Conservation (phyloP, 1,140 invertebrate genomes). For the Lutraria rhynchaena region DNA sequence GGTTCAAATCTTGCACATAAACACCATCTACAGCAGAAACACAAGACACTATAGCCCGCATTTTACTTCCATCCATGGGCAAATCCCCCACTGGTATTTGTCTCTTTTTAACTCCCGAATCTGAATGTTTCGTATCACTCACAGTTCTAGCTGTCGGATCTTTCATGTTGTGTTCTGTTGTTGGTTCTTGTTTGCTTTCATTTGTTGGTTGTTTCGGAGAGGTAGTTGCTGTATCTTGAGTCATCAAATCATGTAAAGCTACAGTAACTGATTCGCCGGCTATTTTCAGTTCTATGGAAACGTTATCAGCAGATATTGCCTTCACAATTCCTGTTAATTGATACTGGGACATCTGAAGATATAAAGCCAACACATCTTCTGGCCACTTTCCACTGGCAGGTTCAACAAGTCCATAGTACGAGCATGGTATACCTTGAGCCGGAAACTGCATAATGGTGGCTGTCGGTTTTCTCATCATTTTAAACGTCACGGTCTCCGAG, state of each 20-base stretch:
- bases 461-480: slow-evolving; percentile 2
- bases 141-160: no score
- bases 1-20: slow-evolving; percentile 24
- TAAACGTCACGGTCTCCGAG: slow-evolving; percentile 10
- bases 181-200: no score
- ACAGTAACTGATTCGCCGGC: slow-evolving; percentile 9
- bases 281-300: slow-evolving; percentile 6
- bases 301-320: neutral
- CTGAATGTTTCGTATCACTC: no score
- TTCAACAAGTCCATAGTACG: neutral
- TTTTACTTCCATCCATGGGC: slow-evolving; percentile 36
- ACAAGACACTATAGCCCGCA: slow-evolving; percentile 1
- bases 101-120: neutral
- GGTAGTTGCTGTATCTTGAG: no score
- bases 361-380: neutral
- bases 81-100: slow-evolving; percentile 18
- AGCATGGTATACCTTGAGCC: slow-evolving; percentile 10
- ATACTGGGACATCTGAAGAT: neutral
- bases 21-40: slow-evolving; percentile 23
- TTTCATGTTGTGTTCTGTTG: no score
- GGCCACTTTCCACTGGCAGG: slow-evolving; percentile 16
- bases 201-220: no score
- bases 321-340: slow-evolving; percentile 15
- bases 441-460: slow-evolving; percentile 8
- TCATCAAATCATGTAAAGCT: neutral